phyloP scores from a whole-genome alignment of 2,888 invertebrate genomes.

The Ectemnius lituratus region DNA sequence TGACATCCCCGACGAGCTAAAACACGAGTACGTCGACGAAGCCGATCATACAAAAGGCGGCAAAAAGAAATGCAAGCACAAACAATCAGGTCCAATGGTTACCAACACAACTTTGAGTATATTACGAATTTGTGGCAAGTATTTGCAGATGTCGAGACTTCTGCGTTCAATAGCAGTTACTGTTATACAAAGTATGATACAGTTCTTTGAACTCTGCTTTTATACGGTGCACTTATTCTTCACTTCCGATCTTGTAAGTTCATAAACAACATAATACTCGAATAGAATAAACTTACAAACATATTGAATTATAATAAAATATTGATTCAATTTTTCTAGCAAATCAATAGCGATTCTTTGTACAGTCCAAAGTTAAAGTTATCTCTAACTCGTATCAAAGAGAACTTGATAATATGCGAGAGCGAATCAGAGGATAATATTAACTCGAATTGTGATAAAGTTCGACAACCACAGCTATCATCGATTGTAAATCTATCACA shows the following conservation, averaged over 20 bases:
- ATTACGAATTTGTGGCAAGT: conserved; percentile 92
- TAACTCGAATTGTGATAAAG: conserved; percentile 76
- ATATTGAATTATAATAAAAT: not conserved
- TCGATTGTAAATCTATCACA: conserved; percentile 84
- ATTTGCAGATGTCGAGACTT: conserved; percentile 94
- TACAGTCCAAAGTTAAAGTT: conserved; percentile 86
- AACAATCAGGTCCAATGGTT: conserved; percentile 82
- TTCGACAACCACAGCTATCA: conserved; percentile 81
- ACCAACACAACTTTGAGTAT: conserved; percentile 96
- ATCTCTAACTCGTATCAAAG: conserved; percentile 88
- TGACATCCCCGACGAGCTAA: conserved; percentile 82
- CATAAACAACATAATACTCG: not conserved
- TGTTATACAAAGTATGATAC: conserved; percentile 93
- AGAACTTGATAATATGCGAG: conserved; percentile 82
- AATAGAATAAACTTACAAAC: too few relatives aligned
- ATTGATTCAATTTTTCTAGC: conserved; percentile 69
- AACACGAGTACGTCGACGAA: conserved; percentile 87
- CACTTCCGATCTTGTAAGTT: conserved; percentile 85
- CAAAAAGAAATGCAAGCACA: conserved; percentile 72
- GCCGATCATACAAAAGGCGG: conserved; percentile 66
- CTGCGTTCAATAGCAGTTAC: conserved; percentile 94
- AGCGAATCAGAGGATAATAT: conserved; percentile 71
- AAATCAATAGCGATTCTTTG: conserved; percentile 79
- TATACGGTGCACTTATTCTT: conserved; percentile 93
- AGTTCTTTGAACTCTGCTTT: conserved; percentile 95